Base-by-base conservation (phyloP, 2,888 invertebrate genomes). In the Cantharis nigra region DNA sequence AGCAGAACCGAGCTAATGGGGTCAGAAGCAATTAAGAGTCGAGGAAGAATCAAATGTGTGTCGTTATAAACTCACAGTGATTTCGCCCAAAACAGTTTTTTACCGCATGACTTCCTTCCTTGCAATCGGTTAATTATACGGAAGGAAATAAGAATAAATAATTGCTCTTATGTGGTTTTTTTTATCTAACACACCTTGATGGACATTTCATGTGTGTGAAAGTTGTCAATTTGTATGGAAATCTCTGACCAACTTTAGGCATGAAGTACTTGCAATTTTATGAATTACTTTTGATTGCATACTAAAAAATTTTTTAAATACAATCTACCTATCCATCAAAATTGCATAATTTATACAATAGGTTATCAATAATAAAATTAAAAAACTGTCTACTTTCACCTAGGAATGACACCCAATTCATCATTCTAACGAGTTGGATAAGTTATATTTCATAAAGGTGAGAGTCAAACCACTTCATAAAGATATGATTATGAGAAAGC, bases 161-260 rank as follows among this genome's bases (percentile, higher is more conserved):
- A 62, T 20, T 18, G 26, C 26, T 26, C 65, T 65, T 65, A 65
- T 65, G 65, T 23, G 23, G 9, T 7, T 49, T 49, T 49, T n/a
- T 49, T 49, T n/a, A 49, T n/a, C n/a, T 49, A 74, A 75, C 75
- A 28, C 74, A 23, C 75, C 75, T 75, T 69, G 28, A 23, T 23
- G 62, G 62, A 49, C 67, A 76, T 63, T 70, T 67, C 23, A 33
- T 67, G 49, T 64, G 69, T 70, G 76, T 76, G 76, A 76, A 76
- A 76, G 76, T 76, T 72, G 70, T 70, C 69, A 63, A 73, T 76
- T 63, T 69, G 69, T 69, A 76, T 64, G 20, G 18, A 64, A 67
- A 26, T 13, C 10, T 23, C 3, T 23, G 18, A 67, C 20, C 20
- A 67, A 67, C 20, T 67, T 67, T n/a, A 10, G 65, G 11, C 23